These are phyloP conservation scores for Metopolophium dirhodum DNA, from an alignment of 1,140 invertebrate genomes.

Conservation along the genomic window DNA sequence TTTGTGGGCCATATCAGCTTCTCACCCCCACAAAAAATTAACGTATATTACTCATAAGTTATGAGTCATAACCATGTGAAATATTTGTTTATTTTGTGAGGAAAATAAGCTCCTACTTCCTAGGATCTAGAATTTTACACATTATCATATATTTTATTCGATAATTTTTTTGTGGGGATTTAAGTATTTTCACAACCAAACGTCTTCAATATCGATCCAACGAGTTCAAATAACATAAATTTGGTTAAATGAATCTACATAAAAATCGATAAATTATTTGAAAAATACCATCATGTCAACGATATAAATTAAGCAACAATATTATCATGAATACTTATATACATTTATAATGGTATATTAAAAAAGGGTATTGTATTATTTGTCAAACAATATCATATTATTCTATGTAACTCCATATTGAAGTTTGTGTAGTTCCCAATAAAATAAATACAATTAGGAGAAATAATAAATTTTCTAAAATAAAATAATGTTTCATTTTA, in stretches of 20 bases:
- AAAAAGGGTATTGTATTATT: not conserved
- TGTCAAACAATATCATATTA: not conserved
- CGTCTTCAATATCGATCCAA: not conserved
- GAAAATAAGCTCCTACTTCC: too few relatives aligned
- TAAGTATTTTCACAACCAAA: not conserved
- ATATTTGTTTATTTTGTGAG: not conserved
- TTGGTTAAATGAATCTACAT: not conserved
- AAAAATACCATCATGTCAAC: not conserved
- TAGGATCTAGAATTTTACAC: too few relatives aligned
- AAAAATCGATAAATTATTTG: not conserved
- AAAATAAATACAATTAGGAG: not conserved
- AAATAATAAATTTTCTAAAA: not conserved
- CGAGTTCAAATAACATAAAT: not conserved
- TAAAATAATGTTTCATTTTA: not conserved
- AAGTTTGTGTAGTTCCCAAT: not conserved
- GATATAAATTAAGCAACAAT: not conserved
- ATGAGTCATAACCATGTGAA: too few relatives aligned
- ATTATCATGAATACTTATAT: not conserved
- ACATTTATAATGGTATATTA: not conserved
- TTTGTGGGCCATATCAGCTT: too few relatives aligned
- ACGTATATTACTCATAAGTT: too few relatives aligned
- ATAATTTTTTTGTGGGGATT: too few relatives aligned
- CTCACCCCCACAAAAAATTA: too few relatives aligned
- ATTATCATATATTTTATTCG: too few relatives aligned
- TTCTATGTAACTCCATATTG: too few relatives aligned